phyloP scores from a whole-genome alignment of 2,797 vertebrate genomes.

The Tiaroga cobitis region DNA sequence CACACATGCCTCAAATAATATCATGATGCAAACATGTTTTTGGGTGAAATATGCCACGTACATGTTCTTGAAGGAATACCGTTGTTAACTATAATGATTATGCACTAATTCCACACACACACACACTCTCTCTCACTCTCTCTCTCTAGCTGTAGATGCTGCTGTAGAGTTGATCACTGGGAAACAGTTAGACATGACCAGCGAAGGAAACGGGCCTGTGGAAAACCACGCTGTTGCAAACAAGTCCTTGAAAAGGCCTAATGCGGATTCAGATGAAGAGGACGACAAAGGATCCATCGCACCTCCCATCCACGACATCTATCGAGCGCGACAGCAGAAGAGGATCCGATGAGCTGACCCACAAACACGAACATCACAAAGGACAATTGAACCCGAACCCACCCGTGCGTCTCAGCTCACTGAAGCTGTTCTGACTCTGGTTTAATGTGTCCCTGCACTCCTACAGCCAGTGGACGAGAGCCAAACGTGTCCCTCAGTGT shows the following conservation, averaged over 20 bases:
- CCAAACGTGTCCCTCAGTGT: constrained; percentile 11
- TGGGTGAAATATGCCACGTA: not conserved
- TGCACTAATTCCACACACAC: not conserved
- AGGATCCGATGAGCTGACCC: constrained; percentile 87
- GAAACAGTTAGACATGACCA: constrained; percentile 83
- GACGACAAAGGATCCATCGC: constrained; percentile 96
- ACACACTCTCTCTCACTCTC: not conserved
- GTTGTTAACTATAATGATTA: not conserved
- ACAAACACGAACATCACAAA: constrained; percentile 37
- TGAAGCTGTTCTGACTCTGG: constrained; percentile 38
- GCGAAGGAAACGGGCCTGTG: constrained; percentile 92
- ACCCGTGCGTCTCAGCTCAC: constrained; percentile 9
- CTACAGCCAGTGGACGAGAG: not conserved
- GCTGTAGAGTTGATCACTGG: constrained; percentile 94
- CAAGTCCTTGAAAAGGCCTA: constrained; percentile 95
- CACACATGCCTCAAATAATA: not conserved
- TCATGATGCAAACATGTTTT: not conserved
- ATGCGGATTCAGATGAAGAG: constrained; percentile 95
- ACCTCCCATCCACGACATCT: constrained; percentile 96
- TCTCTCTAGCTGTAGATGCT: constrained; percentile 86
- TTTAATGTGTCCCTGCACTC: constrained; percentile 35
- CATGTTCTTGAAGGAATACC: not conserved
- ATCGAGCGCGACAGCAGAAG: constrained; percentile 96
- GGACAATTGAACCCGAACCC: constrained; percentile 40
- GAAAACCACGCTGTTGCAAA: constrained; percentile 87